Conservation (phyloP, 2,113 vertebrate species). For the Puffinus mauretanicus region DNA sequence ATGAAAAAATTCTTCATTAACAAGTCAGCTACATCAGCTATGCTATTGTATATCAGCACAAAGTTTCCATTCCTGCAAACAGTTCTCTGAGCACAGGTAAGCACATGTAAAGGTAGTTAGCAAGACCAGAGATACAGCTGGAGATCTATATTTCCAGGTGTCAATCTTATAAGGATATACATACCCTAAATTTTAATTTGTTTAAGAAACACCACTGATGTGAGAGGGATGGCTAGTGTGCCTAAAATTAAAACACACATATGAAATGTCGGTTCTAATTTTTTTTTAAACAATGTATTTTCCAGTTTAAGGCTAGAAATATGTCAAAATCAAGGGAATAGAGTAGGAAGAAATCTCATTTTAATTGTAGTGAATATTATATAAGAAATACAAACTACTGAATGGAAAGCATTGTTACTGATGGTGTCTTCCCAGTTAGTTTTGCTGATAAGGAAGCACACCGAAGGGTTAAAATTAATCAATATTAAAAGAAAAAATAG, state of each 20-base stretch:
- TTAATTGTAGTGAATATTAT: neutral
- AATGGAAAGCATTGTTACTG: neutral
- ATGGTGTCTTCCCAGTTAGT: neutral
- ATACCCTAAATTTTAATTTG: neutral
- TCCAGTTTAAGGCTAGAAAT: neutral
- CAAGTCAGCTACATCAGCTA: neutral
- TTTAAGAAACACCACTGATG: neutral
- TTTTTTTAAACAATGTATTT: neutral
- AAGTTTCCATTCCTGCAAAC: neutral
- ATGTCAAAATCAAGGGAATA: neutral
- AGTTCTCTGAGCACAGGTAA: neutral
- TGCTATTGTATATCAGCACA: neutral
- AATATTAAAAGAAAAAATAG: neutral
- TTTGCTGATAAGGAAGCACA: neutral
- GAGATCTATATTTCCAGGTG: neutral
- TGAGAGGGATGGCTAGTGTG: neutral
- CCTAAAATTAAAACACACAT: neutral
- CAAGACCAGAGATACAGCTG: neutral
- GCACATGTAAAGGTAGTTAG: neutral
- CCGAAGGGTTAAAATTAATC: neutral
- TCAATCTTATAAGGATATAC: neutral
- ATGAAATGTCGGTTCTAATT: neutral
- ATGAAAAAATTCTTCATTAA: neutral
- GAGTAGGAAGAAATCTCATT: neutral
- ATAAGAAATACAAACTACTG: neutral